Evolutionary conservation across 2,797 vertebrate species (phyloP).

Genomic region (Meriones psammophilus): DNA sequence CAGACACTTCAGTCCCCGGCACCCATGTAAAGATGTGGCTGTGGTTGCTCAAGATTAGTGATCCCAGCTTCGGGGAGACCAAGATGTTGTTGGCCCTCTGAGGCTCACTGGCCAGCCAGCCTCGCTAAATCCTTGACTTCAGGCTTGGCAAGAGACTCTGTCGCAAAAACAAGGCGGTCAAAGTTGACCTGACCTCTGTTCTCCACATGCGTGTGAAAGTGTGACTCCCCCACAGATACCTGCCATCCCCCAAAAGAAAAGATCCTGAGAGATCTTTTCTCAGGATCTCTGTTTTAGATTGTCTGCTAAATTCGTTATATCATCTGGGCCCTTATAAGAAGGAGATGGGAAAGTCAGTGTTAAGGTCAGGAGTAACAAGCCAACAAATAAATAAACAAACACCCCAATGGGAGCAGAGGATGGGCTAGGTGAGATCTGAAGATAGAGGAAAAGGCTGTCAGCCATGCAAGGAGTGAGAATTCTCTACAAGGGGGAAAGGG

Average conservation of each 20-base stretch:
- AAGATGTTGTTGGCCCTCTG: not conserved
- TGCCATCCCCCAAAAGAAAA: too few relatives aligned
- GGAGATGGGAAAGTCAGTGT: too few relatives aligned
- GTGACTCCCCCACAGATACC: not conserved
- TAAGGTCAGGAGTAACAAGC: not conserved
- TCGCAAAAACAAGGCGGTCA: not conserved
- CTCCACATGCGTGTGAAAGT: not conserved
- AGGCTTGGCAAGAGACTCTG: not conserved
- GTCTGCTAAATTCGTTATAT: fast-evolving
- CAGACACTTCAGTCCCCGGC: not conserved
- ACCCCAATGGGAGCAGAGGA: not conserved
- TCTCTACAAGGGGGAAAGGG: not conserved
- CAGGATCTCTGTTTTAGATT: not conserved
- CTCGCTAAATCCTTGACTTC: not conserved
- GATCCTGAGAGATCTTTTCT: not conserved
- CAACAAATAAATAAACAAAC: not conserved
- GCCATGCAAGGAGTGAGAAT: not conserved
- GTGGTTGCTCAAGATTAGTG: too few relatives aligned
- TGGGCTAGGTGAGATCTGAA: not conserved
- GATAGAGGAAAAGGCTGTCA: fast-evolving
- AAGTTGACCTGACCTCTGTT: not conserved
- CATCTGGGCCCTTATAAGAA: not conserved
- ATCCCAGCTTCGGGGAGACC: not conserved
- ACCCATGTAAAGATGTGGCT: not conserved
- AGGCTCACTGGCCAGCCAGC: not conserved